Evolutionary conservation across 2,888 invertebrate species (phyloP), one percentile per base, ranked within the genome.

Genomic region (Tetanocera ferruginea): DNA sequence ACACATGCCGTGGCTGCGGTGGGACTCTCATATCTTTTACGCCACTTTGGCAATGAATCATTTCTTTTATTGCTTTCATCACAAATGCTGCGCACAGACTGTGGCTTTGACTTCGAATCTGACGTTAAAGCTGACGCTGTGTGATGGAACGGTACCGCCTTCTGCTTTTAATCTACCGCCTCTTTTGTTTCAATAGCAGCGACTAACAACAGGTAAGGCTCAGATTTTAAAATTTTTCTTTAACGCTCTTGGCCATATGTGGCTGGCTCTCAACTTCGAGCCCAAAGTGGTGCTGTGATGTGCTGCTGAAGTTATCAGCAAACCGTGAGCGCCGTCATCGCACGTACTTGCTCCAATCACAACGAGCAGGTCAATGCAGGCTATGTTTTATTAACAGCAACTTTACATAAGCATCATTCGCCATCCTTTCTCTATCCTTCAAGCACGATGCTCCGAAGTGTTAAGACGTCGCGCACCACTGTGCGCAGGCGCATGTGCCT

Each of bases 1-100:
- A 25, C 2, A 19, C 19, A 57, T 57, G 0, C 55, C 31, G 17
- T 72, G 72, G 55, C 37, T 52, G 28, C 17, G 34, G 8, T 43
- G 19, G 52, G 57, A 34, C 52, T 57, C 37, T 52, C 71, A 55
- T 51, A 49, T 71, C 57, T 31, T 55, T 34, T 31, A 52, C 55
- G 55, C 55, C 55, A 34, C 55, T 71, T 52, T 34, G 19, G 34
- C 52, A 55, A 57, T 72, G 72, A 57, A 55, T 55, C 57, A 72
- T 72, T 72, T 72, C 72, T 72, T 69, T 72, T 37, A 72, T 72
- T 55, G 57, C 55, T 72, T 72, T 72, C 72, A 72, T 55, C 72
- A 72, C 72, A 37, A 71, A 55, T 52, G 57, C 72, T 34, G 5
- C 4, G 57, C 57, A 60, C 28, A 25, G 9, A 28, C 28, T 28